These are phyloP conservation scores for Criorhina ranunculi DNA, from an alignment of 2,888 invertebrate species.

Conservation along the genomic window DNA sequence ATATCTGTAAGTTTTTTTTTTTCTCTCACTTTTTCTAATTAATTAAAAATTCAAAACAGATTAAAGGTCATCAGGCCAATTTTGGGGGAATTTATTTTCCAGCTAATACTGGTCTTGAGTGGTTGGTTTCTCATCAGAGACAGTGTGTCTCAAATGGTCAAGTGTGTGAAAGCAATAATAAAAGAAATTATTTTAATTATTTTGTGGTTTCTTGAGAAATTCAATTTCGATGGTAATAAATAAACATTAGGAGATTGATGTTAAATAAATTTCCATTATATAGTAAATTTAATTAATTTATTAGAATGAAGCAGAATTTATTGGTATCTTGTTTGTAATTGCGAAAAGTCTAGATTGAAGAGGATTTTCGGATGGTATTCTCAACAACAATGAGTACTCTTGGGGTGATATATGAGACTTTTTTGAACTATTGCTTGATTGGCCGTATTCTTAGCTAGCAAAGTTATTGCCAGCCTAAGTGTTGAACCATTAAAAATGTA, in stretches of 20 bases:
- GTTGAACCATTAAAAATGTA: background rate
- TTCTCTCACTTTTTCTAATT: constrained; percentile 24
- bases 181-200: constrained; percentile 6
- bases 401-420: background rate
- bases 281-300: background rate
- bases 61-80: constrained; percentile 68
- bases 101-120: background rate
- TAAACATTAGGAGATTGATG: constrained; percentile 4
- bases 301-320: too few species aligned
- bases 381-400: background rate
- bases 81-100: constrained; percentile 29
- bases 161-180: constrained; percentile 11
- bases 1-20: constrained; percentile 3
- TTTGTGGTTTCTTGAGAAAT: constrained; percentile 12
- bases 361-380: background rate
- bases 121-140: background rate
- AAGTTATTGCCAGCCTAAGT: too few species aligned
- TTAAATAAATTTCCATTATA: constrained; percentile 34
- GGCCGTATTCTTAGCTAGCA: too few species aligned
- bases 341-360: background rate
- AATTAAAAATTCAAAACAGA: constrained; percentile 66
- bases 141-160: constrained; percentile 6
- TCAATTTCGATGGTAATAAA: constrained; percentile 16
- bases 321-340: too few species aligned
- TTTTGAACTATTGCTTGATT: background rate